Evolutionary conservation across 2,797 vertebrate genomes (phyloP).

Genomic region (Pseudochirops cupreus): DNA sequence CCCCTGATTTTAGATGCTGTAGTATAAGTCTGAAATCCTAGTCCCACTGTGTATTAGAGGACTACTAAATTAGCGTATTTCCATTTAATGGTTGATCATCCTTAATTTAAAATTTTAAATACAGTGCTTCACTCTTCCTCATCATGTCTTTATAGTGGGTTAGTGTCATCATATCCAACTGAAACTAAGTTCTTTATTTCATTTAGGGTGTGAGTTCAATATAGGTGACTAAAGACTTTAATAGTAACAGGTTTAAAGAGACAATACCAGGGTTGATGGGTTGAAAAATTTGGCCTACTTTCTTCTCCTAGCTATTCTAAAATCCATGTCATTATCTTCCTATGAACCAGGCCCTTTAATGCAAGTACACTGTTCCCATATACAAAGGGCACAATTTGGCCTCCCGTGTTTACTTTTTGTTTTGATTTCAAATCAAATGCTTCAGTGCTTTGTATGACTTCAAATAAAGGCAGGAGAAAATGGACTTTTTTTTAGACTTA

Average conservation of each 20-base stretch:
- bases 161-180: neutral
- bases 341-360: slow-evolving; percentile 40
- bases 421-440: slow-evolving; percentile 64
- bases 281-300: slow-evolving; percentile 57
- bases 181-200: slow-evolving; percentile 2
- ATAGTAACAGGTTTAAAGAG: slow-evolving; percentile 53
- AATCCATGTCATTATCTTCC: slow-evolving; percentile 47
- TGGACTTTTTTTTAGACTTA: slow-evolving; percentile 47
- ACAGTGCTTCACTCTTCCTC: slow-evolving; percentile 25
- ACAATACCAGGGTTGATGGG: slow-evolving; percentile 39
- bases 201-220: neutral
- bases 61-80: neutral
- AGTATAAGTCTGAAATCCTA: slow-evolving; percentile 30
- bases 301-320: slow-evolving; percentile 41
- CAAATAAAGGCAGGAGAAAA: slow-evolving; percentile 47
- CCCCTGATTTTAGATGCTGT: neutral
- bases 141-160: neutral
- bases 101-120: slow-evolving; percentile 21
- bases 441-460: slow-evolving; percentile 61
- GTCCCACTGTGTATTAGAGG: neutral
- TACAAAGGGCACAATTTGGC: slow-evolving; percentile 4
- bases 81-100: neutral
- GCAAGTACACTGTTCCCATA: neutral
- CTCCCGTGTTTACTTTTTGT: slow-evolving; percentile 51
- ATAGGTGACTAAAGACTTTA: neutral